Conservation (phyloP, 2,113 vertebrate genomes). For the Oreocharis arfaki region DNA sequence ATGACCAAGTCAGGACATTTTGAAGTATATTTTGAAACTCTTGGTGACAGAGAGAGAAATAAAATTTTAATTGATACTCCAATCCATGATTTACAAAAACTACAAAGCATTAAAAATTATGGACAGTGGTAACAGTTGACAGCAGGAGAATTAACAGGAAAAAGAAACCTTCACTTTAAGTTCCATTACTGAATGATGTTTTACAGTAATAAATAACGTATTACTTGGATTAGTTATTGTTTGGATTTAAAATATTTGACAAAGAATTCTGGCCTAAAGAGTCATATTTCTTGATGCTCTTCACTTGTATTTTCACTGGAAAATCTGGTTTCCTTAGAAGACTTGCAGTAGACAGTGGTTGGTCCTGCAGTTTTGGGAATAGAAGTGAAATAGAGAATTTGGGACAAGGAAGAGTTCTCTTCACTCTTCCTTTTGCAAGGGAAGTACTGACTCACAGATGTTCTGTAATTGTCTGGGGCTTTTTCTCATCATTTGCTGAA, state of each 20-base stretch:
- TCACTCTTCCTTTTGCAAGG: background rate
- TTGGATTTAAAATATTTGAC: background rate
- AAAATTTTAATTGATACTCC: background rate
- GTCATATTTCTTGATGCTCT: background rate
- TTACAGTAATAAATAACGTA: background rate
- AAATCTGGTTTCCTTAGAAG: background rate
- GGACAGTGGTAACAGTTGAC: background rate
- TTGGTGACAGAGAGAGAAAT: background rate
- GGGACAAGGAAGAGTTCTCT: background rate
- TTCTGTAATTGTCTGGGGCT: background rate
- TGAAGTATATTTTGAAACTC: background rate
- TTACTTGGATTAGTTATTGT: background rate
- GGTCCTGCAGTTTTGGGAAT: background rate
- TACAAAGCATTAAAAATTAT: background rate
- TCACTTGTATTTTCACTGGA: background rate
- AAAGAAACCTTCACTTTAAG: background rate
- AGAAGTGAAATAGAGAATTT: background rate
- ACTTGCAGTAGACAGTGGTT: background rate
- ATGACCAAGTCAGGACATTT: background rate
- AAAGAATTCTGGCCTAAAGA: background rate
- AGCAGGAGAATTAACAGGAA: background rate
- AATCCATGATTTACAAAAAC: background rate
- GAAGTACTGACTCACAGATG: background rate
- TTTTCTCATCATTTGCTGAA: background rate
- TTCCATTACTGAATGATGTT: background rate